Evolutionary conservation across 2,113 vertebrate species (phyloP).

Genomic region (Perognathus longimembris): DNA sequence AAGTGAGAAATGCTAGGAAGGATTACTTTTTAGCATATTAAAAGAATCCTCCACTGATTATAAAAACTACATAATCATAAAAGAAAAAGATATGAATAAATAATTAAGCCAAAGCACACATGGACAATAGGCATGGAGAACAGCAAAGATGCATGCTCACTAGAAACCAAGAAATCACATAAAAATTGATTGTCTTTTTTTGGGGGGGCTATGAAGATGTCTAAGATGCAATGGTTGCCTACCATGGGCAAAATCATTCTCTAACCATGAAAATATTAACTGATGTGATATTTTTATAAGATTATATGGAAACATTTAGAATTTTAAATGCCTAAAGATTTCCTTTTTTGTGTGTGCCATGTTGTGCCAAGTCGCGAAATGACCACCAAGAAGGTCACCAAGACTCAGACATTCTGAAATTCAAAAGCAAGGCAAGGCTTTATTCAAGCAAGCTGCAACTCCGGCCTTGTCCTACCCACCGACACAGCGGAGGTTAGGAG

Average conservation of each 20-base stretch:
- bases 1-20: background rate
- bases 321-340: too few relatives aligned
- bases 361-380: too few relatives aligned
- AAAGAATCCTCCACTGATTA: background rate
- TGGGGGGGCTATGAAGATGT: background rate
- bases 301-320: background rate
- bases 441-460: too few relatives aligned
- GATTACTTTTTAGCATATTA: background rate
- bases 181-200: background rate
- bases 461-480: too few relatives aligned
- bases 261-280: conserved; percentile 34
- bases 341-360: too few relatives aligned
- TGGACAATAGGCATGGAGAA: background rate
- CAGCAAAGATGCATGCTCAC: background rate
- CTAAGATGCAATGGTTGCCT: background rate
- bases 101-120: background rate
- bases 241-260: background rate
- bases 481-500: too few relatives aligned
- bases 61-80: background rate
- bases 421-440: too few relatives aligned
- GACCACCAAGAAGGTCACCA: too few relatives aligned
- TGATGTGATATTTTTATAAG: background rate
- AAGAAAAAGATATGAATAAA: background rate
- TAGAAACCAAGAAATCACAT: background rate
- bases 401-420: too few relatives aligned